A percentile compares a stretch with the other conserved stretches of the same genome.
Evolutionary conservation across 35 echinoderm and acorn worm genomes (phyloP).

Genomic region (Lytechinus pictus): DNA sequence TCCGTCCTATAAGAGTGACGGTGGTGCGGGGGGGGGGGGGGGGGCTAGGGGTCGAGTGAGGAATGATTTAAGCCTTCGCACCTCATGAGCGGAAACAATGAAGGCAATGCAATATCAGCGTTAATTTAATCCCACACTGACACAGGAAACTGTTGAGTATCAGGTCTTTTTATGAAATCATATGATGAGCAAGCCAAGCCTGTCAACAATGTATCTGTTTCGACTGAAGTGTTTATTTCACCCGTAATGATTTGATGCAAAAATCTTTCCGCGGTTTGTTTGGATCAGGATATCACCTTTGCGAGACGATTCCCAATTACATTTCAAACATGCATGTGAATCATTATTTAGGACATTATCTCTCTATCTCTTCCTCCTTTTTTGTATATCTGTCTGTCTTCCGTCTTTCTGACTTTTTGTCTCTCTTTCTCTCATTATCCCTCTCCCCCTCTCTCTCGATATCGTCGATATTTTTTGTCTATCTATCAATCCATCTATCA

Average conservation of each 20-base stretch:
- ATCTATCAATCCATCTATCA: too few relatives aligned
- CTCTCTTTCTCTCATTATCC: background rate
- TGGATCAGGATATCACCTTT: slow-evolving; percentile 2
- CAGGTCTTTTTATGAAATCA: slow-evolving; percentile 2
- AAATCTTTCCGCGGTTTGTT: background rate
- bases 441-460: background rate
- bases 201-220: slow-evolving; percentile 5
- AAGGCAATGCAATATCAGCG: slow-evolving; percentile 17
- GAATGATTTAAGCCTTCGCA: background rate
- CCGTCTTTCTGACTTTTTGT: background rate
- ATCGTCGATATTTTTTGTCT: background rate
- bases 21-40: too few relatives aligned
- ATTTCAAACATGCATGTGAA: background rate
- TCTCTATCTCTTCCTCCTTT: background rate
- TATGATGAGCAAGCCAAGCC: background rate
- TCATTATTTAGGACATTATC: background rate
- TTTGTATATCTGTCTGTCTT: too few relatives aligned
- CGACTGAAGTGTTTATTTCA: background rate
- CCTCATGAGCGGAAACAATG: slow-evolving; percentile 16
- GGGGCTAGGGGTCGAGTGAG: background rate
- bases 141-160: slow-evolving; percentile 2
- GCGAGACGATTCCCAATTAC: background rate
- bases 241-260: background rate
- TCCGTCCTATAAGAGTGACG: too few relatives aligned
- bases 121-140: background rate